phyloP scores from a whole-genome alignment of 2,797 vertebrate species.

The Rhabdomys pumilio region DNA sequence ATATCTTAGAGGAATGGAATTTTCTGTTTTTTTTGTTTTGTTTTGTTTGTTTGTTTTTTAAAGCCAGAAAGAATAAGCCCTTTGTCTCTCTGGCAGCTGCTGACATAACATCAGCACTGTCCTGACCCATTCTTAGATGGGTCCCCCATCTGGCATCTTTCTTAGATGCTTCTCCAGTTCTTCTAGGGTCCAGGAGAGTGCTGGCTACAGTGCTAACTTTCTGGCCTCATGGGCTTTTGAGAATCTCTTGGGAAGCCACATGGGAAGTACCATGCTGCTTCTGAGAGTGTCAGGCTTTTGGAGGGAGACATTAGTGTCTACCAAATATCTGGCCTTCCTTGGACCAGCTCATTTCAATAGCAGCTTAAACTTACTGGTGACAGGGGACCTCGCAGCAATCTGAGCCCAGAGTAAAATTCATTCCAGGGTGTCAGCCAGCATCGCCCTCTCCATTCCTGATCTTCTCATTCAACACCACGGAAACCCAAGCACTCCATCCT shows the following conservation, averaged over 20 bases:
- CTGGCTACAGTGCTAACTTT: background rate
- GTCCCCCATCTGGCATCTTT: accelerated
- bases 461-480: too few species aligned
- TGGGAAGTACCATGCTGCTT: background rate
- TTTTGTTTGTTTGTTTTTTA: background rate
- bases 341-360: background rate
- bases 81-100: background rate
- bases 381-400: background rate
- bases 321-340: background rate
- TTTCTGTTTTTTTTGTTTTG: background rate
- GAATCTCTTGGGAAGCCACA: background rate
- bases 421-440: background rate
- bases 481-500: background rate
- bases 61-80: background rate
- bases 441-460: accelerated
- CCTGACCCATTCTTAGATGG: background rate
- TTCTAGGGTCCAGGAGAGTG: background rate
- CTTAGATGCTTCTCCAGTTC: background rate
- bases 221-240: background rate
- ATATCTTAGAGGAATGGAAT: background rate
- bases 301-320: background rate
- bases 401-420: background rate
- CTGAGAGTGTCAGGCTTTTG: background rate
- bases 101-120: background rate
- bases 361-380: background rate